Percentiles rank a stretch among this genome's conserved stretches.
These are phyloP conservation scores for Pseudolaguvia tuberculata DNA, from an alignment of 2,113 vertebrate species.

Conservation along the genomic window DNA sequence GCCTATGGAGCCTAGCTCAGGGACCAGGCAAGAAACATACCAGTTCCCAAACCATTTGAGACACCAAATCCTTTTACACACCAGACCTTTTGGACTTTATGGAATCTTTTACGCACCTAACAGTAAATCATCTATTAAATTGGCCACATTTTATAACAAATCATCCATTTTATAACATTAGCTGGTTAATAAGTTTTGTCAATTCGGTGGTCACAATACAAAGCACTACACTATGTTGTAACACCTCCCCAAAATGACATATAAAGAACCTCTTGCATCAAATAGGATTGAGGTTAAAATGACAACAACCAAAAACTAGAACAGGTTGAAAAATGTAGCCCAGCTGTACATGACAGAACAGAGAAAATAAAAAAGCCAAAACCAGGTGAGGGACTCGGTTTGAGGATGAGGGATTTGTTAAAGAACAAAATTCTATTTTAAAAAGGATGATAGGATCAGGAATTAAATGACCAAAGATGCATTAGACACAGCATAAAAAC, in stretches of 20 bases:
- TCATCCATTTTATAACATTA: neutral
- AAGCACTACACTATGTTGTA: neutral
- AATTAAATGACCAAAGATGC: constrained; percentile 5
- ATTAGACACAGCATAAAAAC: constrained; percentile 1
- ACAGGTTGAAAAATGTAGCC: neutral
- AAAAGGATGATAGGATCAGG: neutral
- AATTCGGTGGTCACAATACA: neutral
- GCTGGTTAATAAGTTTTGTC: neutral
- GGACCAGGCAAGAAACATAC: too few species aligned
- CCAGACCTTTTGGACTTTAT: neutral
- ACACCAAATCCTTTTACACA: neutral
- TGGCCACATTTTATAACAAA: neutral
- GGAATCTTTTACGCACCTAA: neutral
- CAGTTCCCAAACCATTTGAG: too few species aligned
- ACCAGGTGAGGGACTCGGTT: neutral
- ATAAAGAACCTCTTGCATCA: neutral
- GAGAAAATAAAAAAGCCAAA: constrained; percentile 7
- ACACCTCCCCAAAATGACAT: neutral
- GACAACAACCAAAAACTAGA: neutral
- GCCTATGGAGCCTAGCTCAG: too few species aligned
- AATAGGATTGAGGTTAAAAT: neutral
- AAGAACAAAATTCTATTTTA: neutral
- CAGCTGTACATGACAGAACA: neutral
- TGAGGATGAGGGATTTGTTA: neutral
- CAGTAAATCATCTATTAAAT: neutral